Percentiles rank a stretch among this genome's conserved stretches.
Evolutionary conservation across 1,140 invertebrate genomes (phyloP).

Genomic region (Pseudomyrmex flavicornis): DNA sequence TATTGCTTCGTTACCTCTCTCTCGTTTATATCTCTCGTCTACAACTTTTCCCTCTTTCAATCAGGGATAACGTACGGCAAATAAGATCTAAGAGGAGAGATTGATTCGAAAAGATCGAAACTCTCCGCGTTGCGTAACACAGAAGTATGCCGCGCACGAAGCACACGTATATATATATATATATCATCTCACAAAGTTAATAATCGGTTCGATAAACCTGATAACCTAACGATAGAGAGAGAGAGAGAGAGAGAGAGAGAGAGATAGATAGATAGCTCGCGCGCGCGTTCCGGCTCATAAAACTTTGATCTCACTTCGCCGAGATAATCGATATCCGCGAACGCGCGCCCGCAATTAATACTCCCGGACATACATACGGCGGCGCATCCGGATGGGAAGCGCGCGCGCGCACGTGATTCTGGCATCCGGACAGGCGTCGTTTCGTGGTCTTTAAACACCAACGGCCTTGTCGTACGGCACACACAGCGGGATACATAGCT

Average conservation of each 20-base stretch:
- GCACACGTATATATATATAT: not conserved
- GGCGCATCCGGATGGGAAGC: constrained; percentile 9
- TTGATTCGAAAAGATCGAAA: too few relatives aligned
- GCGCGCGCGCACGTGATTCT: constrained; percentile 45
- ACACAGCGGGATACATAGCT: constrained; percentile 67
- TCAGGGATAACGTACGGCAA: too few relatives aligned
- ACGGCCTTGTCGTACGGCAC: constrained; percentile 63
- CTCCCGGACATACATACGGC: not conserved
- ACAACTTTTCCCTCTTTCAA: too few relatives aligned
- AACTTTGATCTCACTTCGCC: constrained; percentile 13
- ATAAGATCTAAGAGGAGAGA: too few relatives aligned
- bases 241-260: not conserved
- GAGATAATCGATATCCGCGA: constrained; percentile 27
- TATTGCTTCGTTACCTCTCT: too few relatives aligned
- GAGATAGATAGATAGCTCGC: not conserved
- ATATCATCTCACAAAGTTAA: not conserved
- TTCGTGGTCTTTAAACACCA: constrained; percentile 59
- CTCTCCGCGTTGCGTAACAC: not conserved
- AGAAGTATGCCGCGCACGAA: not conserved
- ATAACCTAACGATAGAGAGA: too few relatives aligned
- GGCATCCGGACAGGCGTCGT: constrained; percentile 56
- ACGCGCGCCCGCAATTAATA: constrained; percentile 33
- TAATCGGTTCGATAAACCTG: constrained; percentile 12
- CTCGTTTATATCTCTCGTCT: too few relatives aligned
- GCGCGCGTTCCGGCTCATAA: not conserved